Percentiles rank a stretch among this genome's conserved stretches.
Conservation (phyloP, 2,113 vertebrate species). For the Ochotona curzoniae region DNA sequence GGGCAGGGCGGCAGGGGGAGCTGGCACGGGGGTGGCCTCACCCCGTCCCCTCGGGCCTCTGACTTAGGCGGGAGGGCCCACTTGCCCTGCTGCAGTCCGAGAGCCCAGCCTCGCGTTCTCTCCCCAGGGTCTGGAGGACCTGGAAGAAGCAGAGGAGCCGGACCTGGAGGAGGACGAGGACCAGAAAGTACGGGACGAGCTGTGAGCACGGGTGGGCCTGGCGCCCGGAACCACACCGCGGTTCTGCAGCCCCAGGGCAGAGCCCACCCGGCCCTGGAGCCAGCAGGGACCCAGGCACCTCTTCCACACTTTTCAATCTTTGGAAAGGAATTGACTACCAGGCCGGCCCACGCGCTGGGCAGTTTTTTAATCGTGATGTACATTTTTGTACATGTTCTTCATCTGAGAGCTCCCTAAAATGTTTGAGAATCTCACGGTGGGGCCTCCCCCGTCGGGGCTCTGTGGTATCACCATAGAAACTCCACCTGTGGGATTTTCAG, state of each 20-base stretch:
- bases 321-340: constrained; percentile 81
- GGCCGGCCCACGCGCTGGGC: constrained; percentile 76
- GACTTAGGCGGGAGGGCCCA: too few species aligned
- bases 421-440: constrained; percentile 57
- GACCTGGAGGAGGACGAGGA: constrained; percentile 91
- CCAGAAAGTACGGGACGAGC: constrained; percentile 92
- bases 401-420: constrained; percentile 69
- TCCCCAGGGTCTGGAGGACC: constrained; percentile 91
- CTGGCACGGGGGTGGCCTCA: too few species aligned
- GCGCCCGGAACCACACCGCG: constrained; percentile 79
- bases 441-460: constrained; percentile 60
- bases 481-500: constrained; percentile 42
- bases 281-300: constrained; percentile 32
- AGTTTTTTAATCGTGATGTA: constrained; percentile 77
- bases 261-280: constrained; percentile 72
- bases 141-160: constrained; percentile 88
- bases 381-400: constrained; percentile 84
- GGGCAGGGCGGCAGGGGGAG: too few species aligned
- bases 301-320: constrained; percentile 69
- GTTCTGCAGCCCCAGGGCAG: constrained; percentile 60
- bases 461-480: constrained; percentile 47
- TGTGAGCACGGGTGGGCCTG: constrained; percentile 85
- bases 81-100: too few species aligned
- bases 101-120: too few species aligned
- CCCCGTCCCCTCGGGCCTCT: too few species aligned